Conservation (phyloP, 2,797 vertebrate species). For the Lepilemur ruficaudatus region DNA sequence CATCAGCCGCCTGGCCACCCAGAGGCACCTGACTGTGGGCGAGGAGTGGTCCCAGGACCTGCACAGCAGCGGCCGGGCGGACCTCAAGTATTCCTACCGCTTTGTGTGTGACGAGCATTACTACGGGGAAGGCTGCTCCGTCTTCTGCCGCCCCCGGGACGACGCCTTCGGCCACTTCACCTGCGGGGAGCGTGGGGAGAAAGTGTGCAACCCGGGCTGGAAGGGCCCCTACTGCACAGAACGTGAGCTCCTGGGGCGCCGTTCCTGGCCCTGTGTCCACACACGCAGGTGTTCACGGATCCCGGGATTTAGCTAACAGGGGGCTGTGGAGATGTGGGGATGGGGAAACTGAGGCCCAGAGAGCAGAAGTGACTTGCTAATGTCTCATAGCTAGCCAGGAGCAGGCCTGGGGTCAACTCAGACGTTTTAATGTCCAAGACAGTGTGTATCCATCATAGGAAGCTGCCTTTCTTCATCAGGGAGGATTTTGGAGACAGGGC, state of each 20-base stretch:
- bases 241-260: slow-evolving; percentile 86
- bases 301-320: rapidly evolving
- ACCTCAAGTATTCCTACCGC: slow-evolving; percentile 97
- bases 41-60: slow-evolving; percentile 97
- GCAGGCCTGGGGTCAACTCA: background rate
- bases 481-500: slow-evolving; percentile 46
- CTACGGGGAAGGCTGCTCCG: slow-evolving; percentile 97
- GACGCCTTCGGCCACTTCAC: slow-evolving; percentile 99
- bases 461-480: slow-evolving; percentile 64
- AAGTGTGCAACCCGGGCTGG: slow-evolving; percentile 97
- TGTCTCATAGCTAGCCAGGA: background rate
- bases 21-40: slow-evolving; percentile 95
- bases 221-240: slow-evolving; percentile 98
- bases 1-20: slow-evolving; percentile 95
- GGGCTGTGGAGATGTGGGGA: background rate
- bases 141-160: slow-evolving; percentile 96
- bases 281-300: background rate
- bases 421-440: background rate
- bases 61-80: slow-evolving; percentile 91
- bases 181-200: slow-evolving; percentile 96
- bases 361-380: background rate
- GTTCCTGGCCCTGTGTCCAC: background rate
- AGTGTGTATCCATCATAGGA: slow-evolving; percentile 29
- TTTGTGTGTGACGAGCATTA: slow-evolving; percentile 97
- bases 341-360: background rate